Evolutionary conservation across 2,888 invertebrate genomes (phyloP), one percentile per base, ranked within the genome.

Genomic region (Ariolimax columbianus): DNA sequence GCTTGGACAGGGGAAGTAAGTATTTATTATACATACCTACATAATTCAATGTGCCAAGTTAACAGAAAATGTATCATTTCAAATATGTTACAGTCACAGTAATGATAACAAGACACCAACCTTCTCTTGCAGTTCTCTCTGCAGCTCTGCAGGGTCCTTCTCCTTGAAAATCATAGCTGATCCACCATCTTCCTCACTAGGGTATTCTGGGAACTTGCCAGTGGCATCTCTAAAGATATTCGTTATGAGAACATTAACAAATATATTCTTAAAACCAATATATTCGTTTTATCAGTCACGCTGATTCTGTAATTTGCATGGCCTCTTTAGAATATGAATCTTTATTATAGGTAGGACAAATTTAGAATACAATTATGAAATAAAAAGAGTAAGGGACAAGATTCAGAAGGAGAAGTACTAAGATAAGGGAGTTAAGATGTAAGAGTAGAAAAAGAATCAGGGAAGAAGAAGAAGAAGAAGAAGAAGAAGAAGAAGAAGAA

Each of bases 181-280:
- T 0, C 98, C 98, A 14, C 98, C 98, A 90, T 97, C 96, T 91
- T 98, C 98, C 88, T 97, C 97, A 3, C 97, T 96, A 0, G 98
- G 98, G 91, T 97, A 96, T 89, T 98, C 98, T 0, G 99, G 98
- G 91, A 98, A 96, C 90, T 94, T 94, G 23, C 94, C 94, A 26
- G 93, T 91, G 0, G 93, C 93, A 90, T 94, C 94, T 87, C 95
- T 95, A 88, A 30, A 84, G 86, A 75, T n/a, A n/a, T n/a, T n/a
- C n/a, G n/a, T 9, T 4, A 70, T 7, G 23, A 23, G 55, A 55
- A 55, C 23, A 23, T 55, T 17, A 23, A 55, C 23, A 55, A 23
- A 55, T 19, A 55, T 55, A 4, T 17, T 17, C 3, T 11, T 23
- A 55, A 55, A 55, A 55, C 23, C 55, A 55, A 55, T 11, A 17